phyloP scores from a whole-genome alignment of 2,113 vertebrate genomes.

The Geothlypis trichas region DNA sequence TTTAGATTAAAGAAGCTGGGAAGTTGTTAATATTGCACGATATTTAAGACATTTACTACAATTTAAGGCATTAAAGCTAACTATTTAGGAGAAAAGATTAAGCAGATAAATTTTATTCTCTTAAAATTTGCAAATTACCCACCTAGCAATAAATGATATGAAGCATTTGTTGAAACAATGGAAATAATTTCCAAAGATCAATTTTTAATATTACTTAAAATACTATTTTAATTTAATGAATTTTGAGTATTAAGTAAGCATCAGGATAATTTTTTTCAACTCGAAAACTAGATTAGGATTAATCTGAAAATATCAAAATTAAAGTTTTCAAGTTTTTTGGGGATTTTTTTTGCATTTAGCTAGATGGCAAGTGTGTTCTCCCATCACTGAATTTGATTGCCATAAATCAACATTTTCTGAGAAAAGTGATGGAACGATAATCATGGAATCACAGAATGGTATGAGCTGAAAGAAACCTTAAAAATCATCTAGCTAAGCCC shows the following conservation, averaged over 20 bases:
- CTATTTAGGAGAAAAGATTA: neutral
- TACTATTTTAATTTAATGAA: neutral
- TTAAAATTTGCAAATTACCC: neutral
- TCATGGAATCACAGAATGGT: neutral
- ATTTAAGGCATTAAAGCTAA: neutral
- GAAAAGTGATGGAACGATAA: rapidly evolving
- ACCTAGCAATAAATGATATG: neutral
- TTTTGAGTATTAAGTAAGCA: neutral
- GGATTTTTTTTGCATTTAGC: neutral
- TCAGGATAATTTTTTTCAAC: neutral
- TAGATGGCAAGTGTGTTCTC: neutral
- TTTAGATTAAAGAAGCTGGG: neutral
- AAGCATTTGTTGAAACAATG: neutral
- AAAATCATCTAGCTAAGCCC: neutral
- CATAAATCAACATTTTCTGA: neutral
- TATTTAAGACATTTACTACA: neutral
- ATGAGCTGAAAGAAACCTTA: neutral
- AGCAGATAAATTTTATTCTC: neutral
- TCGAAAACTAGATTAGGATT: neutral
- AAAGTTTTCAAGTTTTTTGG: neutral
- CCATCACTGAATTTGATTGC: neutral
- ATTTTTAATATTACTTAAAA: neutral
- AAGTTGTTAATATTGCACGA: neutral
- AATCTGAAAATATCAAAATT: neutral
- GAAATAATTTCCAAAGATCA: neutral